Conservation (phyloP, 2,888 invertebrate genomes). For the Xestia sexstrigata region DNA sequence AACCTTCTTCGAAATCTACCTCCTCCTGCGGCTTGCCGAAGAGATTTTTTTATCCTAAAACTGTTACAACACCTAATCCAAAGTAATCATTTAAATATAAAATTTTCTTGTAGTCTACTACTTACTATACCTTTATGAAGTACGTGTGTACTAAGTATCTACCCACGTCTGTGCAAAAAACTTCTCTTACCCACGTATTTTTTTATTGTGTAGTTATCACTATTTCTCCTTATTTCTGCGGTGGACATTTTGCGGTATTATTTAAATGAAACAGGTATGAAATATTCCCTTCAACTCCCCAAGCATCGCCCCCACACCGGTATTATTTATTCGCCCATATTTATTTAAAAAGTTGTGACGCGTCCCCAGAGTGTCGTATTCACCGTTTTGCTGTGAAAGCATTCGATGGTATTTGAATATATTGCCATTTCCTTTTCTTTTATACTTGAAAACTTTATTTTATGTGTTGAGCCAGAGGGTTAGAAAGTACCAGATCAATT, state of each 20-base stretch:
- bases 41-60: background rate
- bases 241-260: conserved; percentile 41
- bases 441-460: conserved; percentile 55
- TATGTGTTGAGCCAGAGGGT: background rate
- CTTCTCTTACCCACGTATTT: background rate
- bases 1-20: too few relatives aligned
- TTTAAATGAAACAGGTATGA: conserved; percentile 59
- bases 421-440: conserved; percentile 68
- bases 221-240: conserved; percentile 25
- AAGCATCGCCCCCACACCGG: conserved; percentile 57
- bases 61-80: background rate
- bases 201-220: conserved; percentile 13
- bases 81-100: background rate
- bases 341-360: conserved; percentile 80
- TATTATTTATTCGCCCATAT: conserved; percentile 78
- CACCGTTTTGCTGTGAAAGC: conserved; percentile 75
- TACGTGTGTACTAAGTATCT: background rate
- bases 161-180: background rate
- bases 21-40: too few relatives aligned
- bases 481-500: background rate
- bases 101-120: background rate
- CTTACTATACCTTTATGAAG: background rate
- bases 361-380: conserved; percentile 76
- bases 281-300: conserved; percentile 69
- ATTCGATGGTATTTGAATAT: conserved; percentile 73